These are phyloP conservation scores for Raphicerus campestris DNA, from an alignment of 2,113 vertebrate genomes.

Conservation along the genomic window DNA sequence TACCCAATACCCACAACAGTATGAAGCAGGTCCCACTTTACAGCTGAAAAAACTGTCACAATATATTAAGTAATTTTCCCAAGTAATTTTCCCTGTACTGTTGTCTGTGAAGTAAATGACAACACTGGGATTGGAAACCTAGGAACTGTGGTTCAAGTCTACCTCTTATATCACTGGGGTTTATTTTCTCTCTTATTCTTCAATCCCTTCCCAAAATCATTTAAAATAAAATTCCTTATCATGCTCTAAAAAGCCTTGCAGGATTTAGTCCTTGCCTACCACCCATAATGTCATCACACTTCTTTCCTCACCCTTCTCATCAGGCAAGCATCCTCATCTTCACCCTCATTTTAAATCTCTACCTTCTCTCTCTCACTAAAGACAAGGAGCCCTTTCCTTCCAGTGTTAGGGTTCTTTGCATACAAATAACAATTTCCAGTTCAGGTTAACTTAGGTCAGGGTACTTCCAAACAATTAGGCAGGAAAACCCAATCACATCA, in stretches of 20 bases:
- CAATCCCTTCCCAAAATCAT: neutral
- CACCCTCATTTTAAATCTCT: neutral
- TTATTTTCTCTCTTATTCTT: neutral
- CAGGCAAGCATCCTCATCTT: neutral
- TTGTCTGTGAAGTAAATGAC: neutral
- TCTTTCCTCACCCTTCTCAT: neutral
- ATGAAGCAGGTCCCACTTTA: neutral
- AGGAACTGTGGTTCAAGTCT: neutral
- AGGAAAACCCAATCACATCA: neutral
- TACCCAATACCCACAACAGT: neutral
- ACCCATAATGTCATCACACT: neutral
- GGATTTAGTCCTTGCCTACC: neutral
- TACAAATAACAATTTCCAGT: neutral
- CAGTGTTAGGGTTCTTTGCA: neutral
- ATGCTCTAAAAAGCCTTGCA: neutral
- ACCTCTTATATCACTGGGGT: neutral
- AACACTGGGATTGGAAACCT: neutral
- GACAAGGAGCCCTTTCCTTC: neutral
- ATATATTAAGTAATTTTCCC: neutral
- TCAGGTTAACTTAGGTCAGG: neutral
- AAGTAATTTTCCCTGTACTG: neutral
- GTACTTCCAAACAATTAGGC: neutral
- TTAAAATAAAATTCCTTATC: neutral
- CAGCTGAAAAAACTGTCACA: neutral
- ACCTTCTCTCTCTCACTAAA: neutral